Conservation (phyloP, 2,797 vertebrate genomes). For the Crocodylus rhombifer region DNA sequence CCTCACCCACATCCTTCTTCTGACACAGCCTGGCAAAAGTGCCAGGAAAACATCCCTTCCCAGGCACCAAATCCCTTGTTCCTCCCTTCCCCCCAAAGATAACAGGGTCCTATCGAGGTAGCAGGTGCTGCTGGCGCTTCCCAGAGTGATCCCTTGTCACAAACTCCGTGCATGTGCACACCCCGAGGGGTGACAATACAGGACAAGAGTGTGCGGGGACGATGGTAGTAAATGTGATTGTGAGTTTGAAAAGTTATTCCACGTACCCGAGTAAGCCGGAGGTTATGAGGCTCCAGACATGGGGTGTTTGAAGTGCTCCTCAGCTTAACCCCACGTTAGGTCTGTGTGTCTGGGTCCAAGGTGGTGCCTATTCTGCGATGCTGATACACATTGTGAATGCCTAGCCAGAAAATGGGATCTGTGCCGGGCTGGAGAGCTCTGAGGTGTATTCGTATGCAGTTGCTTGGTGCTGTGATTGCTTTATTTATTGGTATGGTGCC, state of each 20-base stretch:
- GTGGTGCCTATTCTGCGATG: too few relatives aligned
- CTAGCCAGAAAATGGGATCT: background rate
- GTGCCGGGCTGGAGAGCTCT: too few relatives aligned
- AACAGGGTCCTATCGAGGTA: background rate
- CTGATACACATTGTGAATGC: too few relatives aligned
- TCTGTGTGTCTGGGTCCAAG: background rate
- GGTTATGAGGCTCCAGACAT: background rate
- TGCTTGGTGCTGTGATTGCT: too few relatives aligned
- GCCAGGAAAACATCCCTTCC: background rate
- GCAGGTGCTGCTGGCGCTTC: background rate
- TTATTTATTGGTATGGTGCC: too few relatives aligned
- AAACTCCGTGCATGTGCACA: background rate
- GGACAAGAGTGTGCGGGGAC: background rate
- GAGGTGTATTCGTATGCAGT: too few relatives aligned
- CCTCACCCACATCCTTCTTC: background rate
- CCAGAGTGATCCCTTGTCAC: background rate
- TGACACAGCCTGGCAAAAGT: background rate
- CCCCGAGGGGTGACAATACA: background rate
- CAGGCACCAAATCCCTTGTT: background rate
- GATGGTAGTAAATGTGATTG: background rate
- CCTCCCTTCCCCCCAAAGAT: background rate
- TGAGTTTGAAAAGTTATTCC: background rate
- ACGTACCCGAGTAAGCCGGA: background rate
- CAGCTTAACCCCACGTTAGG: accelerated
- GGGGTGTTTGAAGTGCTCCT: accelerated